Percentiles rank a stretch among this genome's conserved stretches.
Conservation (phyloP, 2,888 invertebrate species). For the Drosophila pseudotalamancana region DNA sequence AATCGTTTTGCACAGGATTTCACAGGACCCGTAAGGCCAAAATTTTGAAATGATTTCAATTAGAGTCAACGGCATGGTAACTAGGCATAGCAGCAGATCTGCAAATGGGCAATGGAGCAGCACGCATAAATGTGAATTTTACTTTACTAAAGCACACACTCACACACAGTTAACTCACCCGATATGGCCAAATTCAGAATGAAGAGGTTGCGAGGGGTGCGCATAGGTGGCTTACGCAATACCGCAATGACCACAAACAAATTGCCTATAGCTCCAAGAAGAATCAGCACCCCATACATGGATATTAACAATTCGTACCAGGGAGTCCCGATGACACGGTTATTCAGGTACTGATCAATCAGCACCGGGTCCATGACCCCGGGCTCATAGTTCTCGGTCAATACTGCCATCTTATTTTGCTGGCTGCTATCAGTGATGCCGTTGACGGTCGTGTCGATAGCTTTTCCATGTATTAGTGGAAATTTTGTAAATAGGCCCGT, state of each 20-base stretch:
- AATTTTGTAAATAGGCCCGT: no score
- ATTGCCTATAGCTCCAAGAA: conserved; percentile 93
- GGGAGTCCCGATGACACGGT: conserved; percentile 89
- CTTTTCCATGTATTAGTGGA: no score
- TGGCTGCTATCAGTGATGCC: neutral
- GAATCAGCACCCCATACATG: conserved; percentile 90
- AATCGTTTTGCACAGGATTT: conserved; percentile 92
- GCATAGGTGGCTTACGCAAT: conserved; percentile 93
- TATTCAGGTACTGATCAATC: conserved; percentile 87
- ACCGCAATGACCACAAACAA: conserved; percentile 92
- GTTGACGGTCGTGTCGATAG: no score
- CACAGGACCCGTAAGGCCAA: conserved; percentile 92
- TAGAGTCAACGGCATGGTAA: conserved; percentile 95
- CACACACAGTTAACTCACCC: conserved; percentile 68
- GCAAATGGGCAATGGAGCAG: conserved; percentile 34
- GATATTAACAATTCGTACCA: conserved; percentile 88
- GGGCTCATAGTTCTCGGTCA: conserved; percentile 35
- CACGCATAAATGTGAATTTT: conserved; percentile 18
- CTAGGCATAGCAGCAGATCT: conserved; percentile 93
- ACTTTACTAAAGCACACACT: neutral
- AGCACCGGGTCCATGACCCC: conserved; percentile 65
- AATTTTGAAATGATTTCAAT: conserved; percentile 93
- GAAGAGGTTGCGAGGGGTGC: conserved; percentile 96
- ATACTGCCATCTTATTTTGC: conserved; percentile 20
- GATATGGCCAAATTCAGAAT: conserved; percentile 95